Base-by-base conservation (phyloP, 2,797 vertebrate genomes). In the Taeniopygia guttata region DNA sequence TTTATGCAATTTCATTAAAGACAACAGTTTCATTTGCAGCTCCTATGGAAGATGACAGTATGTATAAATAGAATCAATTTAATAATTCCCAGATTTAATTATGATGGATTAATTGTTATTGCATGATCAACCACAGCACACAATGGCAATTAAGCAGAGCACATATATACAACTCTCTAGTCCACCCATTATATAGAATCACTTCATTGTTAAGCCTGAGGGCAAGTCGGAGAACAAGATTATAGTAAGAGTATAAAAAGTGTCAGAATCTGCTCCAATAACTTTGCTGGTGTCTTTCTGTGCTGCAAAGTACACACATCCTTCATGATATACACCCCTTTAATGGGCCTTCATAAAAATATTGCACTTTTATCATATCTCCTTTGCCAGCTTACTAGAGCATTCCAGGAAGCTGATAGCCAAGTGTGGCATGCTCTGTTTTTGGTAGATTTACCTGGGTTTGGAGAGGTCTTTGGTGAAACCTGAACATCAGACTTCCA, bases 11-110 rank as follows among this genome's bases (percentile, higher is more conserved):
- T 84, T 88, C 67, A 77, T 87, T 93, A 67, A 63, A 58, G 80
- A 32, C 18, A 32, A 34, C 48, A 79, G 77, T 91, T 85, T 96
- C n/a, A n/a, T 74, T 91, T 77, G 63, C 56, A 91, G 60, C 75
- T 96, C 75, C 60, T 89, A 66, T 93, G 78, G 86, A 94, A 89
- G 77, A 67, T 3, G 40, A 68, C 56, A 91, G 25, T n/a, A 55
- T 74, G 58, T 63, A 72, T 90, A 96, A 96, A 94, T 94, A 91
- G 94, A 95, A 93, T 88, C 83, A 91, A 96, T 95, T 96, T 94
- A 94, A 92, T 94, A 96, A 93, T 85, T 90, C 93, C 64, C 72
- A 96, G 64, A 94, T 92, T 93, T 95, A 96, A 96, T 96, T 94
- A 83, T 84, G 83, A 80, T 87, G 83, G 85, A 84, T 94, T 92